phyloP scores from a whole-genome alignment of 1,140 invertebrate species.

The Leptinotarsa undecemlineata region DNA sequence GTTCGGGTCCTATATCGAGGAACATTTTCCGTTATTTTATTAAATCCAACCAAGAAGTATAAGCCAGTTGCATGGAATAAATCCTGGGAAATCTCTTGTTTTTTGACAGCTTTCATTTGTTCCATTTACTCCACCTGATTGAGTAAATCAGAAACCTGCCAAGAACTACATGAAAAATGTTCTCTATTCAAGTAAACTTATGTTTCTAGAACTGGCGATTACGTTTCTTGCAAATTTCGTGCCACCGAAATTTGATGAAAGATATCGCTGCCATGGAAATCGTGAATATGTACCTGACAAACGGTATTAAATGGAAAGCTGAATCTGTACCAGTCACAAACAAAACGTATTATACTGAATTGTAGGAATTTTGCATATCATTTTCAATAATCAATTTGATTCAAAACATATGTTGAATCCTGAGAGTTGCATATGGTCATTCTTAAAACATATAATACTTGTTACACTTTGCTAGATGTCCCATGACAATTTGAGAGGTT shows the following conservation, averaged over 20 bases:
- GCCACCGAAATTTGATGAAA: background rate
- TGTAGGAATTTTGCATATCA: background rate
- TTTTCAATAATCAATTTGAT: background rate
- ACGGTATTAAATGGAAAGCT: background rate
- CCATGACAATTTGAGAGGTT: no score
- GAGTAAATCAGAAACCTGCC: background rate
- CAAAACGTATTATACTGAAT: background rate
- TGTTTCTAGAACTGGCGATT: background rate
- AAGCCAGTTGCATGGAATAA: background rate
- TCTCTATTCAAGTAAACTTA: background rate
- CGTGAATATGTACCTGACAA: background rate
- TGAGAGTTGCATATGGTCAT: no score
- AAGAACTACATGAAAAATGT: background rate
- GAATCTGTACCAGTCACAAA: conserved; percentile 5
- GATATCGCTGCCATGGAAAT: background rate
- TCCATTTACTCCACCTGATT: background rate
- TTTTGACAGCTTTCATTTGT: conserved; percentile 1
- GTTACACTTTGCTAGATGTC: no score
- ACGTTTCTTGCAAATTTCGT: background rate
- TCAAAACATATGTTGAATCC: background rate
- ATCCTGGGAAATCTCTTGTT: background rate
- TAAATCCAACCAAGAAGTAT: background rate
- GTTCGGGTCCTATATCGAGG: conserved; percentile 1
- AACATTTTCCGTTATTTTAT: conserved; percentile 6
- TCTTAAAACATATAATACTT: no score